phyloP scores from a whole-genome alignment of 2,888 invertebrate species.

The Gymnosoma rotundatum region DNA sequence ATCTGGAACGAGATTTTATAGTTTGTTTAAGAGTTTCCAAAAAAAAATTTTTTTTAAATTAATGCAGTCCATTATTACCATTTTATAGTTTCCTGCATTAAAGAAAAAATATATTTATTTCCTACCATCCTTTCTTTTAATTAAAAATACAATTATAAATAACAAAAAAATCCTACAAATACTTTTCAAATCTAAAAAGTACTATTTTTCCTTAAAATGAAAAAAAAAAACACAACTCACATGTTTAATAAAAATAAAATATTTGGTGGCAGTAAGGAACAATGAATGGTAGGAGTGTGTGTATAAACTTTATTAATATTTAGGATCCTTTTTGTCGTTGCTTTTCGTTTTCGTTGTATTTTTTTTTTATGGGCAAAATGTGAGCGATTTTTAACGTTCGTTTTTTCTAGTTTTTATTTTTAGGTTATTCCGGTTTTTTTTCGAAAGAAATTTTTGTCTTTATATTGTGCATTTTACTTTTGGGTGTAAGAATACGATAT shows the following conservation, averaged over 20 bases:
- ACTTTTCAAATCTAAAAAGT: constrained; percentile 14
- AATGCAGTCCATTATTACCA: no score
- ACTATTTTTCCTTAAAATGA: neutral
- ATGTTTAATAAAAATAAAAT: neutral
- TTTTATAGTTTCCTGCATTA: no score
- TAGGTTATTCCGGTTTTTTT: constrained; percentile 62
- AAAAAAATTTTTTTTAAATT: no score
- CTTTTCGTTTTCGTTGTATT: constrained; percentile 21
- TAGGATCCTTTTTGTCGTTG: constrained; percentile 53
- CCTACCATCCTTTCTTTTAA: no score
- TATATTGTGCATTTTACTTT: constrained; percentile 28
- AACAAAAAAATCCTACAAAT: neutral
- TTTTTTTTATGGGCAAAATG: constrained; percentile 53
- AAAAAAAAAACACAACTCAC: neutral
- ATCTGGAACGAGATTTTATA: no score
- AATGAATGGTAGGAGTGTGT: constrained; percentile 41
- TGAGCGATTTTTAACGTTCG: constrained; percentile 54
- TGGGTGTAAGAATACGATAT: constrained; percentile 15
- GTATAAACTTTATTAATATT: constrained; percentile 46
- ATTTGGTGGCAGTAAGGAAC: no score
- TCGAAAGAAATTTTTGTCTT: constrained; percentile 58
- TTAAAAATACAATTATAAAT: neutral
- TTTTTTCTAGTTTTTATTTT: constrained; percentile 64
- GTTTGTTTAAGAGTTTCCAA: no score
- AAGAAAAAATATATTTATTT: no score